Evolutionary conservation across 1,140 invertebrate genomes (phyloP), one percentile per base, ranked within the genome.

Genomic region (Drosophila hydei): DNA sequence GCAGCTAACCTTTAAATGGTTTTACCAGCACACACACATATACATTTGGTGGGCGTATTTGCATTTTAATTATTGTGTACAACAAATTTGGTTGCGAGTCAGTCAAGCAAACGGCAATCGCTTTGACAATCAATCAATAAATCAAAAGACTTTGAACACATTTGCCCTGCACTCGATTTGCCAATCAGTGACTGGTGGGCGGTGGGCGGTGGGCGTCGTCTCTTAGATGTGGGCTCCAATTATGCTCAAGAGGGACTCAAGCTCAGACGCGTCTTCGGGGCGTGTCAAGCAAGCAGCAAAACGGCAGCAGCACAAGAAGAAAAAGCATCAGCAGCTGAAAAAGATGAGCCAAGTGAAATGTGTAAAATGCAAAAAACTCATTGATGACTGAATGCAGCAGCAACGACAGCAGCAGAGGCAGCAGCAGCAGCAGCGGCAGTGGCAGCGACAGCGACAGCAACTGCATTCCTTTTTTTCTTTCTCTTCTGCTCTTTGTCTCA

Each of bases 291-390:
- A 51, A 38, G 73, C 74, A 80, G 68, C 75, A 75, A 77, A 77
- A 76, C 56, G 60, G 62, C 61, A 70, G 62, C 61, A 42, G 38
- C 30, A 14, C 14, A 42, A 42, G 6, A 42, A 18, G 14, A 14
- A 81, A 69, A 50, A 70, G 59, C 54, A 65, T 21, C 42, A 48
- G 27, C 50, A 60, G 47, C 74, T 60, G 55, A 38, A 36, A 36
- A 51, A 65, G 61, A 65, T 64, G 76, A 83, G 60, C 79, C 64
- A 69, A 87, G 72, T 83, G 72, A 87, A 88, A 87, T 79, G 83
- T 83, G 84, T 88, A 87, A 87, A 85, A 89, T 88, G 75, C 69
- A 85, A 75, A 75, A 87, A 85, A 75, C 80, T 81, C 77, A 87
- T 87, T 87, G 81, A 88, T 87, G 83, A 87, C 76, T 87, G 83